phyloP scores from a whole-genome alignment of 2,888 invertebrate genomes.

The Lissocephala sabroskyi region DNA sequence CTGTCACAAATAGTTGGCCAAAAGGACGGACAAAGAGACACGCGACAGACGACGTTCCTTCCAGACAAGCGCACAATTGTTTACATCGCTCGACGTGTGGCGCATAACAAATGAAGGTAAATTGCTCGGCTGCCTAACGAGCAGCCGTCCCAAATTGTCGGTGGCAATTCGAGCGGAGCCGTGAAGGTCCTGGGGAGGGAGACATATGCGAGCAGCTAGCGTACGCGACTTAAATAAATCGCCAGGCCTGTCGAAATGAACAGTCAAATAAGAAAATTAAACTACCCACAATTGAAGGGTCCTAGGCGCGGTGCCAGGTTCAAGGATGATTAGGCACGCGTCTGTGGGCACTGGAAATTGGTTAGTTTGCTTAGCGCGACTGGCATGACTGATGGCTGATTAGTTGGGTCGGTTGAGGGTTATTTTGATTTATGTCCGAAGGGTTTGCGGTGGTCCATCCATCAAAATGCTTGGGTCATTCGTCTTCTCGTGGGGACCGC shows the following conservation, averaged over 20 bases:
- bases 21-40: neutral
- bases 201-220: conserved; percentile 11
- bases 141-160: neutral
- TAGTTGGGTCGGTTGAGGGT: too few relatives aligned
- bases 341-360: too few relatives aligned
- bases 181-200: conserved; percentile 4
- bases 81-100: conserved; percentile 31
- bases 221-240: conserved; percentile 15
- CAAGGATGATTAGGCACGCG: too few relatives aligned
- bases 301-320: too few relatives aligned
- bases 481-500: too few relatives aligned
- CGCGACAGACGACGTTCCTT: neutral
- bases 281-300: neutral
- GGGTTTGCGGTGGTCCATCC: too few relatives aligned
- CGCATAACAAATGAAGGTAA: conserved; percentile 28
- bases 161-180: neutral
- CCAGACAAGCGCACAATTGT: conserved; percentile 29
- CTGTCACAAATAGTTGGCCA: conserved; percentile 53
- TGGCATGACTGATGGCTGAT: too few relatives aligned
- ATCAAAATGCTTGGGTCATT: too few relatives aligned
- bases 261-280: conserved; percentile 12
- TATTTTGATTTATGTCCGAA: too few relatives aligned
- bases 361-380: too few relatives aligned
- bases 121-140: conserved; percentile 16
- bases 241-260: conserved; percentile 5